Evolutionary conservation across 2,888 invertebrate genomes (phyloP).

Genomic region (Acleris literana): DNA sequence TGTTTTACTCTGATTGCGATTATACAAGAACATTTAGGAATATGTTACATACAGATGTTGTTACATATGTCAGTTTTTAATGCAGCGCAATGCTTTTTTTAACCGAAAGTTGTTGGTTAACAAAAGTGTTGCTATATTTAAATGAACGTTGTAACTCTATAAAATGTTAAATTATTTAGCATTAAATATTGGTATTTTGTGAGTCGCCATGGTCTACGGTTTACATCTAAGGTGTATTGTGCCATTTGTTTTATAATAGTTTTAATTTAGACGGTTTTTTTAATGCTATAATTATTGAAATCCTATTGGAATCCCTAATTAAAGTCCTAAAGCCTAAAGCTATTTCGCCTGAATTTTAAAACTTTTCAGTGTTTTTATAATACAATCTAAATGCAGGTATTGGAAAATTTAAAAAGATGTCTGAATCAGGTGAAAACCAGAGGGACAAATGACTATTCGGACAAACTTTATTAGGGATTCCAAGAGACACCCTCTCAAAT

Average conservation of each 20-base stretch:
- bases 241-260: constrained; percentile 28
- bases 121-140: constrained; percentile 28
- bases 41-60: constrained; percentile 20
- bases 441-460: too few relatives aligned
- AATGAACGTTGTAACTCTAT: constrained; percentile 33
- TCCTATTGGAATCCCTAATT: too few relatives aligned
- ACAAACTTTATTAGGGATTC: too few relatives aligned
- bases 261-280: constrained; percentile 14
- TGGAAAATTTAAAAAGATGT: too few relatives aligned
- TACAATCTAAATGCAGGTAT: too few relatives aligned
- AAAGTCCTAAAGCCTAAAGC: too few relatives aligned
- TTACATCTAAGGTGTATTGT: constrained; percentile 25
- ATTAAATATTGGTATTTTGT: constrained; percentile 23
- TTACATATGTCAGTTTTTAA: constrained; percentile 20
- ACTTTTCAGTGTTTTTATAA: too few relatives aligned
- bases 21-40: constrained; percentile 5
- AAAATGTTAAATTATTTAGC: constrained; percentile 34
- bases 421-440: too few relatives aligned
- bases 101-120: background rate
- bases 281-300: background rate
- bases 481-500: too few relatives aligned
- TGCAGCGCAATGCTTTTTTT: background rate
- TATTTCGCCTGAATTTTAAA: too few relatives aligned
- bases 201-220: constrained; percentile 27
- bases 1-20: background rate